Evolutionary conservation across 2,797 vertebrate species (phyloP).

Genomic region (Etheostoma perlongum): DNA sequence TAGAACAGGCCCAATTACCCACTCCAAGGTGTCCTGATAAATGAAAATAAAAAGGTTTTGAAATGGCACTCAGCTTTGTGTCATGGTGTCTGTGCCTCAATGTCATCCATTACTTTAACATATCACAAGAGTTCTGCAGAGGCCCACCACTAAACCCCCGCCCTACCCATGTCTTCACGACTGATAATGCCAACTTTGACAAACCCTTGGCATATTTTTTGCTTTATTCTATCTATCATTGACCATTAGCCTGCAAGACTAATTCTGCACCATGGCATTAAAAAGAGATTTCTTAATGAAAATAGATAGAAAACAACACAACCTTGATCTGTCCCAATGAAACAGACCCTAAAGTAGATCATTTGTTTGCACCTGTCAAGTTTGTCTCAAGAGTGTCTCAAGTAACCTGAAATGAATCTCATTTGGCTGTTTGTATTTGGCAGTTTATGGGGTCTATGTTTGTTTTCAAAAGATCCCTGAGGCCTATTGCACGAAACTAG

Average conservation of each 20-base stretch:
- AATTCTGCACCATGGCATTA: too few relatives aligned
- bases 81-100: neutral
- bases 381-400: neutral
- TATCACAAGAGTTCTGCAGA: neutral
- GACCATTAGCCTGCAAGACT: neutral
- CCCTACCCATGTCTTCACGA: too few relatives aligned
- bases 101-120: neutral
- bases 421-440: neutral
- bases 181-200: neutral
- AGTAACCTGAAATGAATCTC: too few relatives aligned
- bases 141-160: neutral
- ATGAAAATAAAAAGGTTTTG: neutral
- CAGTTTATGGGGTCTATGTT: neutral
- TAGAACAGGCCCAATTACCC: neutral
- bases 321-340: too few relatives aligned
- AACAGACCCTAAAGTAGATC: neutral
- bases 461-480: neutral
- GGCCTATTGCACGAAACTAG: too few relatives aligned
- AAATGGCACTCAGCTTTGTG: neutral
- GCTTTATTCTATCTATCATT: slow-evolving; percentile 14
- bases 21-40: neutral
- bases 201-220: neutral
- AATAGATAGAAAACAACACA: neutral
- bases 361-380: neutral
- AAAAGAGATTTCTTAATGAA: too few relatives aligned